A percentile compares a stretch with the other conserved stretches of the same genome.
phyloP scores from a whole-genome alignment of 2,113 vertebrate genomes.

The Hiodon tergisus region DNA sequence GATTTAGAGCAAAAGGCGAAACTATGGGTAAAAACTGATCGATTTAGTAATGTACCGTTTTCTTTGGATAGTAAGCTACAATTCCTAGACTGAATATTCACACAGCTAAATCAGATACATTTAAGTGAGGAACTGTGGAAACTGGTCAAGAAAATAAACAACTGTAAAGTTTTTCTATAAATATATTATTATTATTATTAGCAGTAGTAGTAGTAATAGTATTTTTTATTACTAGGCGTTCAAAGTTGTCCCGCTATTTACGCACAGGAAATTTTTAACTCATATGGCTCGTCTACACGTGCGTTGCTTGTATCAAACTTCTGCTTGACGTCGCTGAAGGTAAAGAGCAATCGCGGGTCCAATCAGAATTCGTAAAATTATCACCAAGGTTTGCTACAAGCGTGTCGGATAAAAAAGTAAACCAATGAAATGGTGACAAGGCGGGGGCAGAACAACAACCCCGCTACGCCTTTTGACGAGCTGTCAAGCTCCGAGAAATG shows the following conservation, averaged over 20 bases:
- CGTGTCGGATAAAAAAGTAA: conserved; percentile 10
- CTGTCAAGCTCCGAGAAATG: conserved; percentile 31
- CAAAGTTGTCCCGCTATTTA: not conserved
- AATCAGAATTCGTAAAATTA: conserved; percentile 28
- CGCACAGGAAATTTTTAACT: conserved; percentile 17
- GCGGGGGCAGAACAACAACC: conserved; percentile 25
- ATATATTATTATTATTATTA: not conserved
- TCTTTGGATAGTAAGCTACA: not conserved
- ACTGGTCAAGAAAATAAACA: not conserved
- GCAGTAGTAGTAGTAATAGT: not conserved
- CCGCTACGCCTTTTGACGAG: conserved; percentile 10
- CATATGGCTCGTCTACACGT: conserved; percentile 42
- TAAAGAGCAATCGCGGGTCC: conserved; percentile 38
- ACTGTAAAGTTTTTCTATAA: not conserved
- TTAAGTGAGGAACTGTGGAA: not conserved
- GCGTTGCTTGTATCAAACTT: conserved; percentile 59
- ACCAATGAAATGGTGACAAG: conserved; percentile 49
- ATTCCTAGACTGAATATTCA: not conserved
- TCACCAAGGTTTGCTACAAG: conserved; percentile 1
- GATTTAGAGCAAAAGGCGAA: not conserved
- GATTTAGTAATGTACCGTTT: not conserved
- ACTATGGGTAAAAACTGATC: not conserved
- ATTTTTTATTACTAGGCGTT: not conserved
- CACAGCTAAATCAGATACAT: not conserved
- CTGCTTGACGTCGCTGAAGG: conserved; percentile 38